These are phyloP conservation scores for Shinisaurus crocodilurus DNA, from an alignment of 2,113 vertebrate genomes.

Conservation along the genomic window DNA sequence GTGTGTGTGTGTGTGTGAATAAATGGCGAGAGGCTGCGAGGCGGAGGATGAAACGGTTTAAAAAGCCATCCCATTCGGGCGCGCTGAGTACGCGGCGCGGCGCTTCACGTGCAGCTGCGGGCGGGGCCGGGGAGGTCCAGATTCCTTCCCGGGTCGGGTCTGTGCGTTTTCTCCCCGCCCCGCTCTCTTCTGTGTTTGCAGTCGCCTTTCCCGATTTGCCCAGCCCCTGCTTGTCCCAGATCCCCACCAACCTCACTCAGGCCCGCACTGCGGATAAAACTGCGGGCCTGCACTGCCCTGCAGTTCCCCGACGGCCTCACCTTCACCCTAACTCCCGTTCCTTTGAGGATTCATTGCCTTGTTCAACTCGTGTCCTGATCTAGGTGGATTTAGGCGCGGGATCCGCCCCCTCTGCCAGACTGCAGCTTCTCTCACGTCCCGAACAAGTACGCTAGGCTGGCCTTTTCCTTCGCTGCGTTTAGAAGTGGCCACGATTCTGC, in stretches of 20 bases:
- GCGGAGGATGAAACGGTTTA: neutral
- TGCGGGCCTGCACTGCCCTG: too few relatives aligned
- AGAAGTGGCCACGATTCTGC: neutral
- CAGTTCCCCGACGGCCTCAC: neutral
- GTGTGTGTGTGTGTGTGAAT: too few relatives aligned
- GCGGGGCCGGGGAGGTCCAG: neutral
- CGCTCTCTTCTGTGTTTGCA: too few relatives aligned
- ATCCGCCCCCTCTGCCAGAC: neutral
- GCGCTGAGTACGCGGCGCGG: neutral
- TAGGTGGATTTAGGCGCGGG: neutral
- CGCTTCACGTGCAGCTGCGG: neutral
- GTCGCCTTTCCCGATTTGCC: neutral
- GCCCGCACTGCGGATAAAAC: constrained; percentile 16
- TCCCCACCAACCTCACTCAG: neutral
- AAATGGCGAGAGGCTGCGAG: neutral
- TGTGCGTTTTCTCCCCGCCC: neutral
- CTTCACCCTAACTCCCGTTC: neutral
- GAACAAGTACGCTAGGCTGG: neutral
- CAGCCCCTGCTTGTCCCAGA: neutral
- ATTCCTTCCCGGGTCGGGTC: neutral
- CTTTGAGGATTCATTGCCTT: neutral
- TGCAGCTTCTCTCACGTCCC: neutral
- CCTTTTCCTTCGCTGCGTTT: neutral
- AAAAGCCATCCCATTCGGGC: too few relatives aligned
- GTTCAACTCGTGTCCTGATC: neutral